These are phyloP conservation scores for Asbolus verrucosus DNA, from an alignment of 1,140 invertebrate genomes.

Conservation along the genomic window DNA sequence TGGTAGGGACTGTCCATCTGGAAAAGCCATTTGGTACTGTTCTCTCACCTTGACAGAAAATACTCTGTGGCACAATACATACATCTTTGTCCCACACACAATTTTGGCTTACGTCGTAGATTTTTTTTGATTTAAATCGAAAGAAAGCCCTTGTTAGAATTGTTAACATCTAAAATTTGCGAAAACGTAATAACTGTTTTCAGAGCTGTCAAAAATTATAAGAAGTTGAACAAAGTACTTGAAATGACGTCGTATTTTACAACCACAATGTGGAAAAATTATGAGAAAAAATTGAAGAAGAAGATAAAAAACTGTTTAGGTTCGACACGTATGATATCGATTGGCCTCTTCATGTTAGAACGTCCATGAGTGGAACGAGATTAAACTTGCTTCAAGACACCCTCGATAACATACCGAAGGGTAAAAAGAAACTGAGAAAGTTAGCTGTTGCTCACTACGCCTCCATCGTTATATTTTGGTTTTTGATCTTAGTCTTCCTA, in stretches of 20 bases:
- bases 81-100: conserved; percentile 69
- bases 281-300: conserved; percentile 69
- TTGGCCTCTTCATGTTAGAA: conserved; percentile 72
- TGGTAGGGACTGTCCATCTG: conserved; percentile 67
- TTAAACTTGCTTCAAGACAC: conserved; percentile 73
- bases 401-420: conserved; percentile 63
- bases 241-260: conserved; percentile 79
- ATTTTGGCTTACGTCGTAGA: conserved; percentile 72
- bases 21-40: conserved; percentile 69
- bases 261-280: conserved; percentile 75
- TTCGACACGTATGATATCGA: conserved; percentile 70
- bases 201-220: conserved; percentile 75
- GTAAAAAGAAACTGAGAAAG: conserved; percentile 5
- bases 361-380: conserved; percentile 70
- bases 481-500: conserved; percentile 11
- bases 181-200: no score
- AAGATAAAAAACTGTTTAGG: conserved; percentile 72
- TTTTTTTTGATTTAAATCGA: conserved; percentile 68
- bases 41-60: conserved; percentile 68
- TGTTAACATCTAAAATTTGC: no score
- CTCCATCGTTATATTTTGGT: conserved; percentile 2
- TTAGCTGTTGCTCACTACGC: conserved; percentile 42
- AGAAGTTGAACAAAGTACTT: conserved; percentile 79
- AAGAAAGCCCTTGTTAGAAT: conserved; percentile 73
- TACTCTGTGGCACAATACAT: conserved; percentile 65